Percentiles rank a stretch among this genome's conserved stretches.
phyloP scores from a whole-genome alignment of 2,888 invertebrate species.

The Arctia plantaginis region DNA sequence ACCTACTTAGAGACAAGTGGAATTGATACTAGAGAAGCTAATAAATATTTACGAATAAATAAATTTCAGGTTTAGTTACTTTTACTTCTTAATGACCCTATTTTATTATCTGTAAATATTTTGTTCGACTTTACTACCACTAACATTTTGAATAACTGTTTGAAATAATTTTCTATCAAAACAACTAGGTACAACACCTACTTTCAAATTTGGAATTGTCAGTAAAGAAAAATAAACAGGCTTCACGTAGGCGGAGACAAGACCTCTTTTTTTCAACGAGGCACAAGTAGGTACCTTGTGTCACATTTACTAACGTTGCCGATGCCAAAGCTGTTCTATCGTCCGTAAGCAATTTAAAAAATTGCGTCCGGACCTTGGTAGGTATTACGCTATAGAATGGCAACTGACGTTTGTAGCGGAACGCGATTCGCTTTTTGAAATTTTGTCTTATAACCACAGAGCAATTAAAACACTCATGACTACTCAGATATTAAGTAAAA shows the following conservation, averaged over 20 bases:
- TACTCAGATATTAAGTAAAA: neutral
- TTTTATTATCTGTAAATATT: neutral
- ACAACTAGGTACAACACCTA: neutral
- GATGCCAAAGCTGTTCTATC: neutral
- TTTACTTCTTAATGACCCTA: slow-evolving; percentile 22
- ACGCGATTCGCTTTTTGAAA: neutral
- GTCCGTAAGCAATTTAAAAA: slow-evolving; percentile 23
- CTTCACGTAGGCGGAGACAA: neutral
- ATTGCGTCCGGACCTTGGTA: slow-evolving; percentile 16
- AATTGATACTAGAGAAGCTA: neutral
- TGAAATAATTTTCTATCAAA: neutral
- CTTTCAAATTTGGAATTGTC: neutral
- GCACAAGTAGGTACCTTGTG: neutral
- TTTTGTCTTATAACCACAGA: neutral
- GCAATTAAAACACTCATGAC: neutral
- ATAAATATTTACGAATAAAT: slow-evolving; percentile 11
- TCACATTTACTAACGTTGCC: neutral
- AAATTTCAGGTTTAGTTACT: slow-evolving; percentile 18
- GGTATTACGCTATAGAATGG: neutral
- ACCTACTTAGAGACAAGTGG: neutral
- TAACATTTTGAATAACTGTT: neutral
- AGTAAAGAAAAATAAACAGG: neutral
- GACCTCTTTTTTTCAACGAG: neutral
- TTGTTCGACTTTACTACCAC: neutral
- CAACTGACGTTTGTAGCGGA: slow-evolving; percentile 11